phyloP scores from a whole-genome alignment of 2,113 vertebrate genomes.

The Dolichallabes microphthalmus region DNA sequence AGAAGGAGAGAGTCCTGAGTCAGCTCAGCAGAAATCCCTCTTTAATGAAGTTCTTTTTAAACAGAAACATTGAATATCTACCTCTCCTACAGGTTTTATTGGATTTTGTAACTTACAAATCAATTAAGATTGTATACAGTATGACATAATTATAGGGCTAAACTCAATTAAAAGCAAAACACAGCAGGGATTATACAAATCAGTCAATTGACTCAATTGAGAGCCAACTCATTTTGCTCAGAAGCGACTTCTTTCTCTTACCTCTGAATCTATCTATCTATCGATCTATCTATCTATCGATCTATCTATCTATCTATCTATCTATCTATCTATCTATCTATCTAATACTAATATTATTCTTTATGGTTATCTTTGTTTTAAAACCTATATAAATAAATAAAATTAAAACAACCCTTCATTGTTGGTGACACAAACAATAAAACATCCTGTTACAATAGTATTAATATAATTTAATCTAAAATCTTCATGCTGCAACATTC shows the following conservation, averaged over 20 bases:
- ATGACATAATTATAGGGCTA: not conserved
- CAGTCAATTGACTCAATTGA: not conserved
- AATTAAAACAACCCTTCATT: too few relatives aligned
- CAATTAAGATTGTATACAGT: not conserved
- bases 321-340: not conserved
- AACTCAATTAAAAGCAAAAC: not conserved
- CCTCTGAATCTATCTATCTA: not conserved
- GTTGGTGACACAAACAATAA: too few relatives aligned
- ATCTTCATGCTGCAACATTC: not conserved
- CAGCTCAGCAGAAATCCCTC: conserved; percentile 56
- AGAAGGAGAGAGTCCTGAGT: conserved; percentile 48
- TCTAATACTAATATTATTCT: not conserved
- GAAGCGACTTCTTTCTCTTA: too few relatives aligned
- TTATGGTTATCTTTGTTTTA: not conserved
- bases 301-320: not conserved
- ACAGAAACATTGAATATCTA: not conserved
- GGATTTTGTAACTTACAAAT: not conserved
- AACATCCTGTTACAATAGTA: too few relatives aligned
- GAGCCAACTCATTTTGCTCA: not conserved
- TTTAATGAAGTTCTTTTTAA: conserved; percentile 56
- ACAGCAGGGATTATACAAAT: not conserved
- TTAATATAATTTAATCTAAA: too few relatives aligned
- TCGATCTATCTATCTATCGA: not conserved
- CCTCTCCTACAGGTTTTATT: not conserved
- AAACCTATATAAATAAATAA: not conserved